Conservation (phyloP, 2,888 invertebrate genomes). For the Glyphotaelius pellucidus region DNA sequence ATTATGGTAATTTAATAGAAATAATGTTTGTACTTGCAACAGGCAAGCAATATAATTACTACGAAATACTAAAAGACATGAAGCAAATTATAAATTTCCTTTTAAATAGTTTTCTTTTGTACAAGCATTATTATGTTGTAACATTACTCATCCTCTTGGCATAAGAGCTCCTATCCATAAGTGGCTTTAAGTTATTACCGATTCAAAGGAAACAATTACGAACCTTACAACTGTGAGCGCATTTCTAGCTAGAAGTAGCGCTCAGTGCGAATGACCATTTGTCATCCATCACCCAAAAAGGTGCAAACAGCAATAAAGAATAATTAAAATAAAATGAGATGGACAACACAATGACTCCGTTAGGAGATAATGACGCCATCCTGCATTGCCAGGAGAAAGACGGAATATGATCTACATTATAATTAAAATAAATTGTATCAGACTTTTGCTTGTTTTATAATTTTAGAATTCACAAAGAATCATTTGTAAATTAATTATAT, state of each 20-base stretch:
- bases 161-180: too few species aligned
- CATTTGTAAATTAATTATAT: slow-evolving; percentile 31
- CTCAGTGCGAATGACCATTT: too few species aligned
- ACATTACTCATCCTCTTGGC: too few species aligned
- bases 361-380: not conserved
- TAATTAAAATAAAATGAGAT: too few species aligned
- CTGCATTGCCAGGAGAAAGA: slow-evolving; percentile 24
- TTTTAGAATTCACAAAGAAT: slow-evolving; percentile 35
- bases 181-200: too few species aligned
- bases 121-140: not conserved
- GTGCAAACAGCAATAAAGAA: too few species aligned
- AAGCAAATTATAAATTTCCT: not conserved
- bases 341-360: too few species aligned
- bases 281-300: too few species aligned
- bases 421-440: slow-evolving; percentile 50
- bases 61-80: not conserved
- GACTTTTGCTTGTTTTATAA: slow-evolving; percentile 47
- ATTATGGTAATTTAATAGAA: not conserved
- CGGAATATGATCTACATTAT: slow-evolving; percentile 36
- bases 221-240: too few species aligned
- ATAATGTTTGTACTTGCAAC: not conserved
- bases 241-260: too few species aligned
- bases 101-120: not conserved
- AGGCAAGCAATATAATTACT: not conserved
- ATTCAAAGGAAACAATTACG: too few species aligned